phyloP scores from a whole-genome alignment of 2,113 vertebrate genomes.

The Etheostoma cragini region DNA sequence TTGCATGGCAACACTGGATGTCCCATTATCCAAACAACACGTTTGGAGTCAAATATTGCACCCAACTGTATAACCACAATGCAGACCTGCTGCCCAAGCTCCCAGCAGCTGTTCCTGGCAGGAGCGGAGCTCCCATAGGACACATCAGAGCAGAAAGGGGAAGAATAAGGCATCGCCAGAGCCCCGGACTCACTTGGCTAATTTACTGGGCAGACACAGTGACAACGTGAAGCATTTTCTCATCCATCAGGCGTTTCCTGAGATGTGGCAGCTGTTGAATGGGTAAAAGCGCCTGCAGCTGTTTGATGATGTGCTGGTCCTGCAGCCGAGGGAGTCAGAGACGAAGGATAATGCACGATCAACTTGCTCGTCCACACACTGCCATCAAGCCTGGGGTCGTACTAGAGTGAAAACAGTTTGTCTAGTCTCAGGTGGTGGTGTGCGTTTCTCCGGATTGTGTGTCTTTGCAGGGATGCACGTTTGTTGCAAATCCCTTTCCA shows the following conservation, averaged over 20 bases:
- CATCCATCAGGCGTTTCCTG: slow-evolving; percentile 37
- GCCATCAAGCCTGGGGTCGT: slow-evolving; percentile 27
- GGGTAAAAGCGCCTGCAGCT: slow-evolving; percentile 62
- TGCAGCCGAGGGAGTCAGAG: slow-evolving; percentile 51
- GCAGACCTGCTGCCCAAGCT: slow-evolving; percentile 28
- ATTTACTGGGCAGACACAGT: slow-evolving; percentile 56
- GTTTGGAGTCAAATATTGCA: slow-evolving; percentile 19
- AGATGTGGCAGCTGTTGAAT: slow-evolving; percentile 66
- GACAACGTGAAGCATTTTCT: slow-evolving; percentile 47
- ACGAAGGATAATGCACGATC: slow-evolving; percentile 26
- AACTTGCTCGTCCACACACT: slow-evolving; percentile 28
- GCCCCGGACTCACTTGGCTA: slow-evolving; percentile 52
- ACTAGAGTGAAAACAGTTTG: slow-evolving; percentile 25
- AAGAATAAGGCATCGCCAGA: slow-evolving; percentile 18
- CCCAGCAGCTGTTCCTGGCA: slow-evolving; percentile 45
- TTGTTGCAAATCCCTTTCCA: background rate
- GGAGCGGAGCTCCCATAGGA: slow-evolving; percentile 48
- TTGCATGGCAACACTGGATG: background rate
- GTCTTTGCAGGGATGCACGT: background rate
- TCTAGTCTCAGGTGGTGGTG: slow-evolving; percentile 29
- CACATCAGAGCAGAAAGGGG: slow-evolving; percentile 5
- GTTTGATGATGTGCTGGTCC: slow-evolving; percentile 60
- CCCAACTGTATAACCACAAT: slow-evolving; percentile 17
- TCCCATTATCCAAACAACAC: background rate
- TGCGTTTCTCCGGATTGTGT: background rate